Conservation (phyloP, 2,888 invertebrate species). For the Pachycephus smyrnensis region DNA sequence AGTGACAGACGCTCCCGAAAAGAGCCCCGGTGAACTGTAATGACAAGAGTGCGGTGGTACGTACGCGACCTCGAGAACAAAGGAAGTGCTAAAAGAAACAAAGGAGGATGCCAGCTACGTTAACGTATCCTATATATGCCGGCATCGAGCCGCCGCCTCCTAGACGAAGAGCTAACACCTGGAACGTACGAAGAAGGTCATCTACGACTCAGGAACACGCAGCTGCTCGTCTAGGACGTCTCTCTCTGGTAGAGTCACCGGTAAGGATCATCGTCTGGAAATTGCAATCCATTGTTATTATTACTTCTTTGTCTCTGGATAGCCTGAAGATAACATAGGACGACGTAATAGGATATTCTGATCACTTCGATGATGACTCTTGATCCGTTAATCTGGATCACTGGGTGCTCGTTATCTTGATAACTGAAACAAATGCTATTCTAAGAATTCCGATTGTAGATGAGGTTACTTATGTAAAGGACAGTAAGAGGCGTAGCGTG, state of each 20-base stretch:
- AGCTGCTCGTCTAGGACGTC: conserved; percentile 43
- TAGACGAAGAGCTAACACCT: conserved; percentile 56
- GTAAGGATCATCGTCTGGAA: conserved; percentile 34
- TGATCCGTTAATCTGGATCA: not conserved
- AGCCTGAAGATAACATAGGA: not conserved
- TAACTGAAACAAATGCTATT: not conserved
- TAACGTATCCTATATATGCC: conserved; percentile 62
- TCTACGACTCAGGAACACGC: conserved; percentile 39
- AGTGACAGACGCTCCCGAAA: not conserved
- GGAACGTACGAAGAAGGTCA: conserved; percentile 49
- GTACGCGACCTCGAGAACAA: not conserved
- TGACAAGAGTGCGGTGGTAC: not conserved
- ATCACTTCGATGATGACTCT: not conserved
- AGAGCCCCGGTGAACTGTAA: not conserved
- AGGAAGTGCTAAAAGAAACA: not conserved
- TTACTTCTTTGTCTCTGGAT: not conserved
- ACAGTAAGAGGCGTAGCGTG: conserved; percentile 18
- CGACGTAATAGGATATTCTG: not conserved
- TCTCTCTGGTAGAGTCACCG: conserved; percentile 51
- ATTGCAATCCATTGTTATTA: not conserved
- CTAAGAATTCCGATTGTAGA: not conserved
- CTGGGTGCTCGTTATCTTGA: not conserved
- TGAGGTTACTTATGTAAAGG: conserved; percentile 22
- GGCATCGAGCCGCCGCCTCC: conserved; percentile 54
- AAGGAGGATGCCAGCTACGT: conserved; percentile 58